Base-by-base conservation (phyloP, 2,113 vertebrate species). In the Cacatua alba region DNA sequence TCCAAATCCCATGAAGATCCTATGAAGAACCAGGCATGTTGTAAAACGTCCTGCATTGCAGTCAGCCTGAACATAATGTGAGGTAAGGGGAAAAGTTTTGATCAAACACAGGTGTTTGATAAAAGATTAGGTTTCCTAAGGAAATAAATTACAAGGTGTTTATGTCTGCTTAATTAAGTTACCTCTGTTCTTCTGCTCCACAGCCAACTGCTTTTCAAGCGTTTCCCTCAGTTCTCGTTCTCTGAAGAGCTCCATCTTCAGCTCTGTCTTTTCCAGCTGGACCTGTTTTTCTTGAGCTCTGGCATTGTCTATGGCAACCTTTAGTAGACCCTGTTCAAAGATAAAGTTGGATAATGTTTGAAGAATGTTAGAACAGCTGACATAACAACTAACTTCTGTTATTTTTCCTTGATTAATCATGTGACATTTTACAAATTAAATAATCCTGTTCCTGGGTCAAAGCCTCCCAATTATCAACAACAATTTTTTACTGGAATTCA, bases 121-220 rank as follows among this genome's bases (percentile, higher is more conserved):
- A 68, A 44, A 82, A 94, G 85, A 72, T 11, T 9, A n/a, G 19
- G 21, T 62, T 93, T 95, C 62, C 59, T 86, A n/a, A 39, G 48
- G 55, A 94, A 97, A 90, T 60, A 86, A 71, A 91, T 52, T 48
- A 82, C n/a, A 80, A 86, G 13, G 37, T 53, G 12, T 37, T 90
- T 74, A 59, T 86, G 63, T 55, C 48, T 86, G 43, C 39, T 93
- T 75, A 77, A 87, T 62, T 63, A 43, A 96, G 86, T 87, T 98
- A 99, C 99, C 99, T 99, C 99, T 99, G 97, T 99, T 99, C 98
- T 99, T 99, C 98, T 99, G 99, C 95, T 99, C 99, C 97, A 99
- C 98, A 82, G 99, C 99, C 98, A 99, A 98, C 97, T 99, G 99
- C 93, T 99, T 99, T 98, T 99, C 99, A 97, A 99, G 98, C 43